Conservation (phyloP, 2,797 vertebrate species). For the Perodicticus potto region DNA sequence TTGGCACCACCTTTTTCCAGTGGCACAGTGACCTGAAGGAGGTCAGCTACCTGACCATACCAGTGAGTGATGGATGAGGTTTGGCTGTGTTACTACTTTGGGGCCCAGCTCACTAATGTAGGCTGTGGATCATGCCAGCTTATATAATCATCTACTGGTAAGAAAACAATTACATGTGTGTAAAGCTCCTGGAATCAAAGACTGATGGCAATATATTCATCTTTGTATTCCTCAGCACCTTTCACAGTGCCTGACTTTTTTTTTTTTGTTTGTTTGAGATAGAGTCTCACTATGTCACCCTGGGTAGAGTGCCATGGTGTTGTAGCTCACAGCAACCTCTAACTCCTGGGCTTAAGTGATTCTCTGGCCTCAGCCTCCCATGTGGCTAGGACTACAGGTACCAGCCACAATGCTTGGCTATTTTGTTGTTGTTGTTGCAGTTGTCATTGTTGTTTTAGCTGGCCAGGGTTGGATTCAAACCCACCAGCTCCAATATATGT, state of each 20-base stretch:
- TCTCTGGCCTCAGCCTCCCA: too few relatives aligned
- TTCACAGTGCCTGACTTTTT: neutral
- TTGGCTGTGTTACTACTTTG: neutral
- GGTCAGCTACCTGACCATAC: neutral
- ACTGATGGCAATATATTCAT: neutral
- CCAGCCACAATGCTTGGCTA: too few relatives aligned
- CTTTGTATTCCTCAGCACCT: neutral
- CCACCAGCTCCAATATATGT: too few relatives aligned
- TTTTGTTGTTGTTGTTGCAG: too few relatives aligned
- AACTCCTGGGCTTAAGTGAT: too few relatives aligned
- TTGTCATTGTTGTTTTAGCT: too few relatives aligned
- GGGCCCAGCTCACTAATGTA: neutral
- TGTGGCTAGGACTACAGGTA: too few relatives aligned
- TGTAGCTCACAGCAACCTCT: too few relatives aligned
- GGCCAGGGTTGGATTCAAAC: too few relatives aligned
- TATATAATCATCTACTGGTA: neutral
- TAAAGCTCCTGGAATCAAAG: neutral
- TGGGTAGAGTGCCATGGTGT: too few relatives aligned
- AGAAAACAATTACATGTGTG: neutral
- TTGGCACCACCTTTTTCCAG: neutral
- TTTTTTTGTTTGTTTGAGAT: too few relatives aligned
- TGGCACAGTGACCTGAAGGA: neutral
- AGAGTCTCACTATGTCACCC: too few relatives aligned
- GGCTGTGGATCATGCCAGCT: neutral
- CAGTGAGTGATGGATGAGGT: neutral